A percentile compares a stretch with the other conserved stretches of the same genome.
Conservation (phyloP, 1,140 invertebrate genomes). For the Melipona quadrifasciata region DNA sequence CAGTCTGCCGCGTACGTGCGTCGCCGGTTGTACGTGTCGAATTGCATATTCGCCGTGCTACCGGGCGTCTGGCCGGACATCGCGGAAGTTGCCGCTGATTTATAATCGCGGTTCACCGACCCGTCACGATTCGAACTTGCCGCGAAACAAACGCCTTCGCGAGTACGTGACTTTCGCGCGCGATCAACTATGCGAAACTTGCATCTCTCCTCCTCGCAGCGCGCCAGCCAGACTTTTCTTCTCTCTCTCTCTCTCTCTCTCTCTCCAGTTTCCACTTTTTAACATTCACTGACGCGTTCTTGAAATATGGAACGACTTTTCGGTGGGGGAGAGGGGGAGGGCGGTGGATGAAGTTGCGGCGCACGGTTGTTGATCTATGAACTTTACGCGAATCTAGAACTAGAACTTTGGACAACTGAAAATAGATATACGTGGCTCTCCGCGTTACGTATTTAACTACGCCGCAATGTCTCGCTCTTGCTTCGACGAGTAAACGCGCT, state of each 20-base stretch:
- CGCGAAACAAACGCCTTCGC: conserved; percentile 34
- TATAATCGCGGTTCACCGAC: conserved; percentile 45
- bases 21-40: conserved; percentile 47
- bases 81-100: conserved; percentile 52
- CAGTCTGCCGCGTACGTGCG: conserved; percentile 45
- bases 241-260: not conserved
- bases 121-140: conserved; percentile 32
- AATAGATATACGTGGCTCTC: not conserved
- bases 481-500: too few species aligned
- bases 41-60: conserved; percentile 49
- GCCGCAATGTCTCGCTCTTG: too few species aligned
- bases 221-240: too few species aligned
- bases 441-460: not conserved
- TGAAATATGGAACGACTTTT: conserved; percentile 2
- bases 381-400: not conserved
- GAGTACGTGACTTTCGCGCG: conserved; percentile 50
- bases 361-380: not conserved
- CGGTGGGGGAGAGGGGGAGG: too few species aligned
- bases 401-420: not conserved
- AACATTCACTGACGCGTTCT: conserved; percentile 15
- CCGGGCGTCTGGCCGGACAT: conserved; percentile 26
- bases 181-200: conserved; percentile 31
- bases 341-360: not conserved
- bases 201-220: not conserved
- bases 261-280: not conserved